phyloP scores from a whole-genome alignment of 2,797 vertebrate genomes.

The Parauchenoglanis punctatus region DNA sequence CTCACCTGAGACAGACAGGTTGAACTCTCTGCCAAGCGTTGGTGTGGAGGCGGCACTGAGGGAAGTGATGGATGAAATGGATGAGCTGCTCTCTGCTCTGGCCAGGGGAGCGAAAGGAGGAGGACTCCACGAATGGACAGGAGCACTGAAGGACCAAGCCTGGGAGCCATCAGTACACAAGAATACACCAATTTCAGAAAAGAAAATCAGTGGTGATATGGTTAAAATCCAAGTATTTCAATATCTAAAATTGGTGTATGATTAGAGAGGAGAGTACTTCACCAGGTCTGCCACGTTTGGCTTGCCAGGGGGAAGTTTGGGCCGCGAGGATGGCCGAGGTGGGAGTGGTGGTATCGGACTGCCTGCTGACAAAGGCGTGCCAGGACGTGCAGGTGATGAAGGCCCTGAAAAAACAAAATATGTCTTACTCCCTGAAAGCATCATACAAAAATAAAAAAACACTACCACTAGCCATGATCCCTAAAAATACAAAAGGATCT shows the following conservation, averaged over 20 bases:
- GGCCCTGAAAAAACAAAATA: slow-evolving; percentile 75
- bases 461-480: not conserved
- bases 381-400: slow-evolving; percentile 89
- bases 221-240: not conserved
- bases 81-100: slow-evolving; percentile 95
- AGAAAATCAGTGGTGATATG: not conserved
- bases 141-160: slow-evolving; percentile 93
- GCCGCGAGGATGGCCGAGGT: slow-evolving; percentile 88
- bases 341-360: slow-evolving; percentile 89
- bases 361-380: slow-evolving; percentile 83
- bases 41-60: slow-evolving; percentile 96
- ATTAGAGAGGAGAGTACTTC: slow-evolving; percentile 56
- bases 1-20: slow-evolving; percentile 74
- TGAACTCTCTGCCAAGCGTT: slow-evolving; percentile 86
- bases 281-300: slow-evolving; percentile 87
- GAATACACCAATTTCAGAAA: too few species aligned
- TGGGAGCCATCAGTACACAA: slow-evolving; percentile 66
- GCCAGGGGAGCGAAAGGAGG: slow-evolving; percentile 94
- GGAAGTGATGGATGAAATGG: slow-evolving; percentile 94
- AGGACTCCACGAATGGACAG: slow-evolving; percentile 90
- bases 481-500: not conserved
- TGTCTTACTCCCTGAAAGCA: not conserved
- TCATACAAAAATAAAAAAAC: not conserved
- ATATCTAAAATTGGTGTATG: not conserved
- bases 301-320: slow-evolving; percentile 92